A percentile compares a stretch with the other conserved stretches of the same genome.
phyloP scores from a whole-genome alignment of 2,113 vertebrate species.

The Mionectes macconnelli region DNA sequence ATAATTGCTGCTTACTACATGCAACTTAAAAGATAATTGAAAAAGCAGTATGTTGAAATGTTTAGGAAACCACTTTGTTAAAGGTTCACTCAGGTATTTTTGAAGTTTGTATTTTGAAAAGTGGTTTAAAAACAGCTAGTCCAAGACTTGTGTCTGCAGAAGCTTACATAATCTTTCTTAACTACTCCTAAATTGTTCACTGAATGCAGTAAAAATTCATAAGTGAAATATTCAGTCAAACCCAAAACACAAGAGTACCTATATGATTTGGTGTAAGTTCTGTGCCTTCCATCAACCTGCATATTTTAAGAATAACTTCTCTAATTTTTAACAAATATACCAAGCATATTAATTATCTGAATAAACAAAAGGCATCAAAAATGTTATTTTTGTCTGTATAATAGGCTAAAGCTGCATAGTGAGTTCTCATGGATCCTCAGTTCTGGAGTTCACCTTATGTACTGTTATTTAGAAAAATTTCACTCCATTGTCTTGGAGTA shows the following conservation, averaged over 20 bases:
- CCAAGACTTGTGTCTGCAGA: background rate
- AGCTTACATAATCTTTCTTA: background rate
- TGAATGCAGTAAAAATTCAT: background rate
- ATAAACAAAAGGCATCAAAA: background rate
- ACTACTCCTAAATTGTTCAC: background rate
- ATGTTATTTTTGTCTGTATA: background rate
- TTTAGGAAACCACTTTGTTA: background rate
- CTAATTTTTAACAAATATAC: background rate
- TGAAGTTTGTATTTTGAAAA: background rate
- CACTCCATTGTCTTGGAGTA: background rate
- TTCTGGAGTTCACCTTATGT: background rate
- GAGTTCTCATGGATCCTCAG: background rate
- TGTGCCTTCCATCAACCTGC: background rate
- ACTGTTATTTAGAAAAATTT: background rate
- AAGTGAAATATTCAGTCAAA: background rate
- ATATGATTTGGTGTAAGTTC: background rate
- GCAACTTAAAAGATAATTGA: background rate
- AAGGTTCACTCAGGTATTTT: background rate
- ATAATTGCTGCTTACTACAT: background rate
- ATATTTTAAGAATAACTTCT: background rate
- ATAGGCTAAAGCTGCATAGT: background rate
- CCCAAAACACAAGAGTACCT: background rate
- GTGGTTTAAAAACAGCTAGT: background rate
- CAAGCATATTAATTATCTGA: background rate
- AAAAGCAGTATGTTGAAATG: background rate